Evolutionary conservation across 2,888 invertebrate genomes (phyloP).

Genomic region (Parasteatoda lunata): DNA sequence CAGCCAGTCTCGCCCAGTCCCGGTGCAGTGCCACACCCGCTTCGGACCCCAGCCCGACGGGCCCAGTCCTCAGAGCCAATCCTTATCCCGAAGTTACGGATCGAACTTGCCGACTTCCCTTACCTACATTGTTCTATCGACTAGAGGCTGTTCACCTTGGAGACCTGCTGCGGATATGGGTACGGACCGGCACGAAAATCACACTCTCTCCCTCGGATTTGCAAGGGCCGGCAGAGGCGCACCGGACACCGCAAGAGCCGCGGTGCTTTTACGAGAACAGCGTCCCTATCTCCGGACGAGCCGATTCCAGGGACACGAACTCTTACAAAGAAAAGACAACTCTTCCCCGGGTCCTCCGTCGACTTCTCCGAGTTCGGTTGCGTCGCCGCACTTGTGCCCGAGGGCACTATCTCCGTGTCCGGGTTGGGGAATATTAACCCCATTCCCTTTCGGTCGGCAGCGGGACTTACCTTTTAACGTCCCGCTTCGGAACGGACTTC

Average conservation of each 20-base stretch:
- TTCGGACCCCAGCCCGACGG: constrained; percentile 78
- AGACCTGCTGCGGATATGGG: constrained; percentile 84
- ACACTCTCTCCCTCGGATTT: constrained; percentile 70
- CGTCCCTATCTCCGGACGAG: constrained; percentile 75
- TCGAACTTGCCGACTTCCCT: constrained; percentile 82
- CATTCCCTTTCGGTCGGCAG: too few relatives aligned
- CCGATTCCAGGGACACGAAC: constrained; percentile 75
- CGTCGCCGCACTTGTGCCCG: too few relatives aligned
- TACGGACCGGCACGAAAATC: constrained; percentile 68
- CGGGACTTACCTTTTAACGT: too few relatives aligned
- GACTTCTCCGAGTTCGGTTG: too few relatives aligned
- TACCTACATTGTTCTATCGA: constrained; percentile 82
- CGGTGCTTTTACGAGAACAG: constrained; percentile 74
- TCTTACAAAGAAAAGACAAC: constrained; percentile 76
- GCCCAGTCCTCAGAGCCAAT: constrained; percentile 83
- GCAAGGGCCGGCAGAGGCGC: too few relatives aligned
- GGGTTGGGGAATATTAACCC: too few relatives aligned
- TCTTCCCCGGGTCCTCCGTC: too few relatives aligned
- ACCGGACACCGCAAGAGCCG: constrained; percentile 74
- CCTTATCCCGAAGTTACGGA: constrained; percentile 80
- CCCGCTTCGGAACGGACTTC: too few relatives aligned
- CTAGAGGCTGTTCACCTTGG: constrained; percentile 83
- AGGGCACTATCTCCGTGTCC: too few relatives aligned
- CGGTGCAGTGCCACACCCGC: constrained; percentile 72
- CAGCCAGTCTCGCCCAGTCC: constrained; percentile 72